These are phyloP conservation scores for Sebastiscus tertius DNA, from an alignment of 2,797 vertebrate genomes.

Conservation along the genomic window DNA sequence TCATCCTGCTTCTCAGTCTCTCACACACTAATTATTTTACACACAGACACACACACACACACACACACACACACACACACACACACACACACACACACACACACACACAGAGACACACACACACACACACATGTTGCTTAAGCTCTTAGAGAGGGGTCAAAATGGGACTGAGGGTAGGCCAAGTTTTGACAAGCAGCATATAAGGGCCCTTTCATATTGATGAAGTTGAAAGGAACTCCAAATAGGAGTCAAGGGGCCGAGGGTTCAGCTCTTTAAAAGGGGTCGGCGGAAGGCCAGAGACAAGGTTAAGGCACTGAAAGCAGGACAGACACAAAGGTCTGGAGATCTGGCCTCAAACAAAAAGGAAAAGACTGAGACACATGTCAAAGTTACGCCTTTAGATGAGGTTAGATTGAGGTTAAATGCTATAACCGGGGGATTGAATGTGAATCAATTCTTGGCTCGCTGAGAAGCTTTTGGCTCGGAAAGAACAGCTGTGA, in stretches of 20 bases:
- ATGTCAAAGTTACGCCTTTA: constrained; percentile 36
- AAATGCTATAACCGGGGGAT: constrained; percentile 30
- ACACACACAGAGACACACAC: background rate
- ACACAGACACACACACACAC: background rate
- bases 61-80: background rate
- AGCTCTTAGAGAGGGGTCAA: constrained; percentile 35
- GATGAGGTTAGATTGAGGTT: constrained; percentile 53
- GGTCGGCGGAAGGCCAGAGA: constrained; percentile 56
- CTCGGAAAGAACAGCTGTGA: constrained; percentile 3
- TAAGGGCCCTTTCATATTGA: constrained; percentile 55
- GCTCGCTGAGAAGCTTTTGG: background rate
- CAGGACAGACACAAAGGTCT: constrained; percentile 51
- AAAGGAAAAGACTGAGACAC: constrained; percentile 21
- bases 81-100: background rate
- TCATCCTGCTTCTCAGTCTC: background rate
- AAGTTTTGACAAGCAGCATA: constrained; percentile 61
- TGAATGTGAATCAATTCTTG: constrained; percentile 19
- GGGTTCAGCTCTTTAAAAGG: constrained; percentile 52
- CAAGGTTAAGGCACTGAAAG: constrained; percentile 55
- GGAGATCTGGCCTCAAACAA: constrained; percentile 39
- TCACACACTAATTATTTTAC: background rate
- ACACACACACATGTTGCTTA: constrained; percentile 1
- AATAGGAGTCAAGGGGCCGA: constrained; percentile 47
- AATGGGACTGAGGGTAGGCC: constrained; percentile 30
- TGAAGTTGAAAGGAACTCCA: constrained; percentile 55